Conservation (phyloP, 2,797 vertebrate species). For the Spinus olivaceus region DNA sequence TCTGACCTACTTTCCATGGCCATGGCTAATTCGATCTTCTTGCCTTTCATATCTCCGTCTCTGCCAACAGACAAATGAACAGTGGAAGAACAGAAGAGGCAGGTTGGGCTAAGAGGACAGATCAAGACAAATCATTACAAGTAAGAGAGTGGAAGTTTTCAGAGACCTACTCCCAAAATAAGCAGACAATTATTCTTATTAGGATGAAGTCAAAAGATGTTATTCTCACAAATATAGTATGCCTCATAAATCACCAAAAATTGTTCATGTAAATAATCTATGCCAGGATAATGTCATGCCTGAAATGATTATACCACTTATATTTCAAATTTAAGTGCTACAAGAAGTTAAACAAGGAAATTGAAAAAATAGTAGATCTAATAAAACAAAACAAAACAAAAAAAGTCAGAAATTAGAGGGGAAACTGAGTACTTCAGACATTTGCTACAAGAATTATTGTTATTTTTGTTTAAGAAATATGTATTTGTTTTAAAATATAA, state of each 20-base stretch:
- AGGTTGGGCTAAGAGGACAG: slow-evolving; percentile 30
- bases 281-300: not conserved
- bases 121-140: slow-evolving; percentile 22
- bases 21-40: slow-evolving; percentile 61
- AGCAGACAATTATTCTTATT: not conserved
- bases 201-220: not conserved
- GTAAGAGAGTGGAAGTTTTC: not conserved
- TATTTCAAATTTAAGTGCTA: not conserved
- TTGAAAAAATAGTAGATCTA: not conserved
- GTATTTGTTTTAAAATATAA: not conserved
- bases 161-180: not conserved
- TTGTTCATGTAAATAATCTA: not conserved
- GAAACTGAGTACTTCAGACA: not conserved
- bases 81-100: slow-evolving; percentile 40
- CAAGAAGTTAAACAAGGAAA: not conserved
- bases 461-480: not conserved
- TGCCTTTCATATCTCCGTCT: slow-evolving; percentile 48
- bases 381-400: not conserved
- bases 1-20: slow-evolving; percentile 63
- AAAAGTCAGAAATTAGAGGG: not conserved
- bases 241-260: not conserved
- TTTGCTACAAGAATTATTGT: not conserved
- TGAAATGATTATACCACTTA: not conserved
- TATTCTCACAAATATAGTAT: not conserved
- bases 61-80: slow-evolving; percentile 52